Conservation (phyloP, 2,888 invertebrate genomes). For the Catotricha subobsoleta region DNA sequence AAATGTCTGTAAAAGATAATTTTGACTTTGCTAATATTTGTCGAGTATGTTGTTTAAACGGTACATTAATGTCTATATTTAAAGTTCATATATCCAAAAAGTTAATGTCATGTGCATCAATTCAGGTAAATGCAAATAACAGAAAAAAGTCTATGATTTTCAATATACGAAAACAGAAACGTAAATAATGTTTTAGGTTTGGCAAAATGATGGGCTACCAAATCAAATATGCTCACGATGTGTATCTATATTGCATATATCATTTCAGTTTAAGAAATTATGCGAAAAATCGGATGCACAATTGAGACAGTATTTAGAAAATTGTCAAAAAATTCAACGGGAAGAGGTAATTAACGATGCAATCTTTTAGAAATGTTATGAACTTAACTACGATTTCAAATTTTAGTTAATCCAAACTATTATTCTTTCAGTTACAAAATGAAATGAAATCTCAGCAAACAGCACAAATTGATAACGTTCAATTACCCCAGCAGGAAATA, state of each 20-base stretch:
- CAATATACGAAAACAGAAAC: background rate
- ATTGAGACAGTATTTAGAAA: constrained; percentile 22
- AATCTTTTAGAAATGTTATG: too few relatives aligned
- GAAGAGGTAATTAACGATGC: too few relatives aligned
- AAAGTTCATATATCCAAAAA: constrained; percentile 23
- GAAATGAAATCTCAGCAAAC: too few relatives aligned
- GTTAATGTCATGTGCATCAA: constrained; percentile 30
- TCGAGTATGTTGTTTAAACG: constrained; percentile 27
- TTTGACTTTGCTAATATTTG: constrained; percentile 29
- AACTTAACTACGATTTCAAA: too few relatives aligned
- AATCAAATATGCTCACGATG: constrained; percentile 31
- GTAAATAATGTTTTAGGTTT: constrained; percentile 20
- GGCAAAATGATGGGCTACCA: constrained; percentile 32
- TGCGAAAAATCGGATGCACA: constrained; percentile 31
- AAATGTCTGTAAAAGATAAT: too few relatives aligned
- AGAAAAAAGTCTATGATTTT: background rate
- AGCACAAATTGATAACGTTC: too few relatives aligned
- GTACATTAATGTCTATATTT: constrained; percentile 29
- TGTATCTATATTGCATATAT: constrained; percentile 29
- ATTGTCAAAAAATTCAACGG: constrained; percentile 10
- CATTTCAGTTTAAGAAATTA: constrained; percentile 31
- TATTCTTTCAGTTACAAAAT: too few relatives aligned
- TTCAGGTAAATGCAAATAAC: constrained; percentile 27
- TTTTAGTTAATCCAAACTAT: too few relatives aligned
- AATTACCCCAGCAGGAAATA: too few relatives aligned